Percentiles rank a stretch among this genome's conserved stretches.
phyloP scores from a whole-genome alignment of 2,888 invertebrate genomes.

The Drosophila monieri region DNA sequence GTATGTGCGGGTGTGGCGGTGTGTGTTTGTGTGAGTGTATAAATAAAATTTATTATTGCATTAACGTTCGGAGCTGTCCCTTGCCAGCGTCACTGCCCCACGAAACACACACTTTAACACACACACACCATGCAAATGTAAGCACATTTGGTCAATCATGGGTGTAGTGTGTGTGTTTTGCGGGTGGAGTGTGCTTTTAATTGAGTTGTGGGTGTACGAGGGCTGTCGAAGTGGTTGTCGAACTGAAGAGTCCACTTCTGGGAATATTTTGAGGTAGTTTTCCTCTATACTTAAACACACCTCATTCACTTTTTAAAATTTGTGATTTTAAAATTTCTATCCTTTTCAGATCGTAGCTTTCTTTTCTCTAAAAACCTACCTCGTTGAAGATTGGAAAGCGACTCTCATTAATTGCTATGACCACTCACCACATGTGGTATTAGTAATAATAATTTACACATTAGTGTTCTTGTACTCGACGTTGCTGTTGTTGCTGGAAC shows the following conservation, averaged over 20 bases:
- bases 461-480: conserved; percentile 19
- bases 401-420: conserved; percentile 40
- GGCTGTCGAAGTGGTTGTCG: not conserved
- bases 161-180: not conserved
- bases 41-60: conserved; percentile 62
- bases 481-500: conserved; percentile 27
- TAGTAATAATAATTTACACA: conserved; percentile 61
- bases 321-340: too few species aligned
- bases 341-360: not conserved
- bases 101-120: not conserved
- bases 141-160: conserved; percentile 18
- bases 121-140: conserved; percentile 30
- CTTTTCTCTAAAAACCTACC: not conserved
- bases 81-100: conserved; percentile 2
- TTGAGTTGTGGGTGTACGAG: conserved; percentile 31
- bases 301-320: not conserved
- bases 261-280: not conserved
- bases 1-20: conserved; percentile 22
- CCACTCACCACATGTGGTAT: conserved; percentile 48
- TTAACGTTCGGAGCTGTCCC: conserved; percentile 31
- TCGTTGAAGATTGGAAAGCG: not conserved
- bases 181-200: conserved; percentile 18
- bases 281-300: not conserved
- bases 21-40: conserved; percentile 18
- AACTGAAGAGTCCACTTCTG: not conserved